Evolutionary conservation across 2,888 invertebrate genomes (phyloP).

Genomic region (Tyria jacobaeae): DNA sequence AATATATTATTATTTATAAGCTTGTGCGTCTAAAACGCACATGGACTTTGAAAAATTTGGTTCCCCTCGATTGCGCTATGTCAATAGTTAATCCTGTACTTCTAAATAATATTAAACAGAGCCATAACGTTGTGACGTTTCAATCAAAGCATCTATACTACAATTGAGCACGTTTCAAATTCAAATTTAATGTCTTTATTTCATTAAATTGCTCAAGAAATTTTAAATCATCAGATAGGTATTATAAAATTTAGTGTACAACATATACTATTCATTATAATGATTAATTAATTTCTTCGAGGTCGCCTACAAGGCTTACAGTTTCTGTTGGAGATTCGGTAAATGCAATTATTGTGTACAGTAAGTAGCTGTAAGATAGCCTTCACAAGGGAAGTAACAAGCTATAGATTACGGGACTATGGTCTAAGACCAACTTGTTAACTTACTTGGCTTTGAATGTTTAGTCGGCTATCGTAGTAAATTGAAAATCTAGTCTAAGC

Average conservation of each 20-base stretch:
- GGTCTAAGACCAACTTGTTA: conserved; percentile 45
- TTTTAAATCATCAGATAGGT: too few species aligned
- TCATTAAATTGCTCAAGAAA: too few species aligned
- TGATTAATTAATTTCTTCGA: conserved; percentile 42
- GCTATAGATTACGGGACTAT: conserved; percentile 8
- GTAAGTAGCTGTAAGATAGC: conserved; percentile 38
- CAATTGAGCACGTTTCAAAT: conserved; percentile 18
- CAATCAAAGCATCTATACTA: conserved; percentile 1
- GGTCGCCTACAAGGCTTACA: conserved; percentile 39
- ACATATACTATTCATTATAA: too few species aligned
- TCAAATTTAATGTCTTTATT: too few species aligned
- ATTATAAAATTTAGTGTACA: too few species aligned
- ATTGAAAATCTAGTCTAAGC: conserved; percentile 36
- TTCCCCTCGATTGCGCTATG: too few species aligned
- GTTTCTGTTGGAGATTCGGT: conserved; percentile 38
- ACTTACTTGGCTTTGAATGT: conserved; percentile 35
- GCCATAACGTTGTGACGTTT: background rate
- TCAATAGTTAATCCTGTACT: too few species aligned
- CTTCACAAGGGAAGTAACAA: conserved; percentile 31
- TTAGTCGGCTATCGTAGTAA: conserved; percentile 31
- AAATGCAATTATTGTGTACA: conserved; percentile 55
- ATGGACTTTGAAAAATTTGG: too few species aligned
- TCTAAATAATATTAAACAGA: background rate
- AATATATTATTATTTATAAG: too few species aligned
- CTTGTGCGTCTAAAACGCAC: too few species aligned